Conservation (phyloP, 1,140 invertebrate genomes). For the Marisa cornuarietis region DNA sequence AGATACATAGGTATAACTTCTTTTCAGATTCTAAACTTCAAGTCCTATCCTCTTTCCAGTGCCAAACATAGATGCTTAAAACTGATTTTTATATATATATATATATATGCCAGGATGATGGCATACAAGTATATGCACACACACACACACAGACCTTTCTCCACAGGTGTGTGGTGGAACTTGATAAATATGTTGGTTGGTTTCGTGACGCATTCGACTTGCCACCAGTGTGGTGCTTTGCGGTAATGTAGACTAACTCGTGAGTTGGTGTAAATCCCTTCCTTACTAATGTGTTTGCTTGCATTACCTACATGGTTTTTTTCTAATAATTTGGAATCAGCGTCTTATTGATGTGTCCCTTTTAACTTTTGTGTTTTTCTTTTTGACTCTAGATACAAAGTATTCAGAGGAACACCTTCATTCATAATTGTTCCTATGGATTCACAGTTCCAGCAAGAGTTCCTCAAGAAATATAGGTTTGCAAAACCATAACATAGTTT, state of each 20-base stretch:
- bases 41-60: background rate
- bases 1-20: too few relatives aligned
- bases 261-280: background rate
- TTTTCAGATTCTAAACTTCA: too few relatives aligned
- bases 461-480: constrained; percentile 12
- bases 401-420: constrained; percentile 20
- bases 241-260: background rate
- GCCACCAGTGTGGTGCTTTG: too few relatives aligned
- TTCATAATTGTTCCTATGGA: constrained; percentile 11
- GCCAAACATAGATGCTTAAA: background rate
- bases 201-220: background rate
- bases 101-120: background rate
- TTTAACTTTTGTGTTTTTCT: background rate
- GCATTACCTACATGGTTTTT: background rate
- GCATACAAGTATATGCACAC: background rate
- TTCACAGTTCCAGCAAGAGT: constrained; percentile 14
- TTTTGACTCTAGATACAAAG: constrained; percentile 9
- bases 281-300: background rate
- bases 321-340: background rate
- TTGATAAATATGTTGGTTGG: background rate
- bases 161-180: background rate
- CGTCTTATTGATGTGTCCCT: background rate
- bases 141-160: background rate
- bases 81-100: too few relatives aligned
- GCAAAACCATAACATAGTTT: background rate